Conservation (phyloP, 1,140 invertebrate species). For the Himalopsyche phryganea region DNA sequence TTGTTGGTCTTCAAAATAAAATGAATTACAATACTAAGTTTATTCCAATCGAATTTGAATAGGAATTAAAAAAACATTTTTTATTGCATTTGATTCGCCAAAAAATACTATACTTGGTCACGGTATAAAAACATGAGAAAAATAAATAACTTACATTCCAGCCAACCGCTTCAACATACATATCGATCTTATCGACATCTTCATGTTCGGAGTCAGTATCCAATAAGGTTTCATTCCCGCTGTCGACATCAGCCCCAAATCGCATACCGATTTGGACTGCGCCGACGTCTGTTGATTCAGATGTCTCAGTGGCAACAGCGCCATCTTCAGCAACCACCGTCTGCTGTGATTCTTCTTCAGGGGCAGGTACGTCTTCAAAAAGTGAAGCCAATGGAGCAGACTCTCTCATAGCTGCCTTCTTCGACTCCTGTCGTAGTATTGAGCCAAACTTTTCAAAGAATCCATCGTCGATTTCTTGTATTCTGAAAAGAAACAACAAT, state of each 20-base stretch:
- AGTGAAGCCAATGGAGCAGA: slow-evolving; percentile 53
- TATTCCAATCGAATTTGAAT: too few relatives aligned
- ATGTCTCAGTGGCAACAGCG: background rate
- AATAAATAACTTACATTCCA: slow-evolving; percentile 64
- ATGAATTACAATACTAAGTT: too few relatives aligned
- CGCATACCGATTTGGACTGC: slow-evolving; percentile 8
- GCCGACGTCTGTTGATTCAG: background rate
- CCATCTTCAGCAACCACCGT: background rate
- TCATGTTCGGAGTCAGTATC: slow-evolving; percentile 56
- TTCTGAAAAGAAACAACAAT: slow-evolving; percentile 52
- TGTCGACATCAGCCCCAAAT: slow-evolving; percentile 52
- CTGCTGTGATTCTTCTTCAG: background rate
- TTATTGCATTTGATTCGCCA: too few relatives aligned
- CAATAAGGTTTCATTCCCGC: slow-evolving; percentile 49
- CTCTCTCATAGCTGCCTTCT: slow-evolving; percentile 50
- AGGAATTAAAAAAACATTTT: too few relatives aligned
- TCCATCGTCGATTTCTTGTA: slow-evolving; percentile 72
- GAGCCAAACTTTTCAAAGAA: slow-evolving; percentile 79
- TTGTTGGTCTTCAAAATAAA: too few relatives aligned
- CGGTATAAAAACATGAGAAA: background rate
- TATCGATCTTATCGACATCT: slow-evolving; percentile 55
- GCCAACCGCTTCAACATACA: slow-evolving; percentile 59
- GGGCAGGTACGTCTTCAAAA: slow-evolving; percentile 11
- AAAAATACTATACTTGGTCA: too few relatives aligned
- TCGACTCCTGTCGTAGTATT: slow-evolving; percentile 62